Base-by-base conservation (phyloP, 2,888 invertebrate genomes). In the Spodoptera littoralis region DNA sequence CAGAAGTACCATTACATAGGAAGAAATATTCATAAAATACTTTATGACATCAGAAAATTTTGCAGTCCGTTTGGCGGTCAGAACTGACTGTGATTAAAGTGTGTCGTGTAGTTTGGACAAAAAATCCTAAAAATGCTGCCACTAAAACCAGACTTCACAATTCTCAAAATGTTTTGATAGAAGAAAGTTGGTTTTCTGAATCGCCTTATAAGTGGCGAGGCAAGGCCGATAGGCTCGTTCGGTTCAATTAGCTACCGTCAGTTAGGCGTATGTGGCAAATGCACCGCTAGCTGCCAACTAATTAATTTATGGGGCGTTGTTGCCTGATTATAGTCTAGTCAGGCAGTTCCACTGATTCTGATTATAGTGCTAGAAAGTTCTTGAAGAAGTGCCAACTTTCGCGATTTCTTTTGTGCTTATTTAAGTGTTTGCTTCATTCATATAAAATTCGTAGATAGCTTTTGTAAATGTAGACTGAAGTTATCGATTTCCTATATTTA, bases 301-400 rank as follows among this genome's bases (percentile, higher is more conserved):
- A 80, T 84, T 81, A 79, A 81, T 81, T 79, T 81, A 81, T 81
- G 78, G 65, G 64, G 70, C 70, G 73, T 74, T 66, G 67, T 67
- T 69, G 53, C 70, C 63, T 73, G 79, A 76, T 74, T 75, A 73
- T 60, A 65, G 53, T 57, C 73, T 73, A 76, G 73, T 57, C 52
- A 52, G 54, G 54, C 18, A 42, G n/a, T 55, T 44, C 48, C 22
- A 11, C 44, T 50, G 22, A 41, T 70, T 58, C 8, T 55, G 36
- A 61, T 58, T 69, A 36, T 52, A 43, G n/a, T 48, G 36, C 6
- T n/a, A 24, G 4, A 6, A 66, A 57, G 49, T 54, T 45, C 11
- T 36, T n/a, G 11, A 18, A 41, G 18, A 47, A 13, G 48, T 63
- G 48, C 30, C 42, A 52, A 52, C 22, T 57, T 66, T 73, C 47